Conservation (phyloP, 2,797 vertebrate species). For the Arremon aurantiirostris region DNA sequence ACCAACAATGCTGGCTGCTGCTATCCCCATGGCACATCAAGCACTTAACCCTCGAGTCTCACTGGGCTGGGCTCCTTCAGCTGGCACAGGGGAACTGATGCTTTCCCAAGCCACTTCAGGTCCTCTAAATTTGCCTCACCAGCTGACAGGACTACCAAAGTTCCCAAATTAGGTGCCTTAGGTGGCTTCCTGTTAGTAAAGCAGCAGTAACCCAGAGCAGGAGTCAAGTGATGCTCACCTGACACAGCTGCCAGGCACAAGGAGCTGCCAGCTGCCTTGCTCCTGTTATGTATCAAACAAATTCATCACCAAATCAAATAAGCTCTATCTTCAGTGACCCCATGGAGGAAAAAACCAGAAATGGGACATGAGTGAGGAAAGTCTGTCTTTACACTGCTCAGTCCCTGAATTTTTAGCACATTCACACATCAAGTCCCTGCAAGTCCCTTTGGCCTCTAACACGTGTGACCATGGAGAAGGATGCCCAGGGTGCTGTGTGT, state of each 20-base stretch:
- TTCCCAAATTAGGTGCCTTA: not conserved
- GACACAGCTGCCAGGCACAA: rapidly evolving
- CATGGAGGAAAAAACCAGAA: not conserved
- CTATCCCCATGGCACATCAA: not conserved
- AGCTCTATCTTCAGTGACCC: not conserved
- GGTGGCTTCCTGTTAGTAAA: not conserved
- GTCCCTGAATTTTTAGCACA: not conserved
- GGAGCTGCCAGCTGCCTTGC: not conserved
- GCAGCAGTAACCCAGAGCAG: not conserved
- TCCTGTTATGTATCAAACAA: not conserved
- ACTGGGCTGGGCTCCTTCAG: not conserved
- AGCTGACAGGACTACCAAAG: not conserved
- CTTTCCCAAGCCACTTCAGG: not conserved
- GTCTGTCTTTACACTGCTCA: not conserved
- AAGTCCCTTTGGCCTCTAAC: not conserved
- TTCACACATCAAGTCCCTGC: not conserved
- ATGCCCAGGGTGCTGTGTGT: not conserved
- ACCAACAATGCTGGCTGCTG: not conserved
- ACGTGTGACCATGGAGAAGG: rapidly evolving
- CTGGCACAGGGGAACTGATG: not conserved
- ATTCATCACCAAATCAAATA: not conserved
- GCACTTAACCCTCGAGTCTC: rapidly evolving
- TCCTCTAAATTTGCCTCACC: not conserved
- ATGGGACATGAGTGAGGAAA: not conserved
- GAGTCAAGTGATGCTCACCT: not conserved